phyloP scores from a whole-genome alignment of 2,888 invertebrate genomes.

The Bellardia bayeri region DNA sequence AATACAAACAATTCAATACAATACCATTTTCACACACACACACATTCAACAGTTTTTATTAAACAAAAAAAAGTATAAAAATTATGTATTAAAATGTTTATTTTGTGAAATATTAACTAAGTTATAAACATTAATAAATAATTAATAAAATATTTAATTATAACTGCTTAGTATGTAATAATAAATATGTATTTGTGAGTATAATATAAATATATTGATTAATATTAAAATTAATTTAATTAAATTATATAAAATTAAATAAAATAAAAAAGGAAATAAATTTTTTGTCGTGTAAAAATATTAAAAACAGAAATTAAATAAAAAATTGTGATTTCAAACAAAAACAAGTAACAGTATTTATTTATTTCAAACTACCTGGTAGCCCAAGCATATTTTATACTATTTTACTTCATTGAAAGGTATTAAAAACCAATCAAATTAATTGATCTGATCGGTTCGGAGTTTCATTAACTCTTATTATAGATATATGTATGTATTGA shows the following conservation, averaged over 20 bases:
- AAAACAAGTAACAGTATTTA: background rate
- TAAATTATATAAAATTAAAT: conserved; percentile 46
- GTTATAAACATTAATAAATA: conserved; percentile 54
- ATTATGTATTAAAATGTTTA: conserved; percentile 65
- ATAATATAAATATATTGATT: conserved; percentile 60
- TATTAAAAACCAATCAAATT: too few relatives aligned
- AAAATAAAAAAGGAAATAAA: conserved; percentile 41
- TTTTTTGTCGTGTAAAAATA: conserved; percentile 72
- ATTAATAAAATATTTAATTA: conserved; percentile 60
- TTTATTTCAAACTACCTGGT: background rate
- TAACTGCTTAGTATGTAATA: conserved; percentile 69
- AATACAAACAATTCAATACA: conserved; percentile 22
- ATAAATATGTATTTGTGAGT: conserved; percentile 67
- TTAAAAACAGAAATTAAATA: conserved; percentile 64
- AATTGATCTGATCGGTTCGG: too few relatives aligned
- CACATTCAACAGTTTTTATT: conserved; percentile 12
- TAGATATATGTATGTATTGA: too few relatives aligned
- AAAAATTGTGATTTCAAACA: conserved; percentile 70
- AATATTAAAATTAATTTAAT: conserved; percentile 59
- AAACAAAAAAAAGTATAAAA: conserved; percentile 10
- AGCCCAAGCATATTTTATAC: too few relatives aligned
- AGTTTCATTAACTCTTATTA: too few relatives aligned
- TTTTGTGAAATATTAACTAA: conserved; percentile 72
- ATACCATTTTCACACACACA: conserved; percentile 39
- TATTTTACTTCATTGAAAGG: too few relatives aligned